A percentile compares a stretch with the other conserved stretches of the same genome.
phyloP scores from a whole-genome alignment of 2,797 vertebrate species.

The Yasuhikotakia modesta region DNA sequence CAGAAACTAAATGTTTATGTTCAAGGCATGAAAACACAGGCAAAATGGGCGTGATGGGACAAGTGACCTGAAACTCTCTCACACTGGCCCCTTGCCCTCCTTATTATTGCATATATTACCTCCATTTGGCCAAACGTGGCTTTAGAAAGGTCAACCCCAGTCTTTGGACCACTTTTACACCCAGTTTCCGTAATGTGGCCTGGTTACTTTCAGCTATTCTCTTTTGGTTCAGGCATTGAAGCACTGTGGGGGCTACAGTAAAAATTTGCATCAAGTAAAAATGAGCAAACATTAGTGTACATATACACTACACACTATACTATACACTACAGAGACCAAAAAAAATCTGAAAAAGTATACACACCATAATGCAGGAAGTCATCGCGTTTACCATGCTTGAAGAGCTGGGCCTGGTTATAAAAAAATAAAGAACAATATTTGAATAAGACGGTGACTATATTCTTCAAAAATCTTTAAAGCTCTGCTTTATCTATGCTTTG shows the following conservation, averaged over 20 bases:
- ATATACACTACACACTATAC: no score
- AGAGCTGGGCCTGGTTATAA: conserved; percentile 91
- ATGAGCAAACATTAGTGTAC: background rate
- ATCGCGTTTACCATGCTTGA: conserved; percentile 95
- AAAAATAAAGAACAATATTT: conserved; percentile 50
- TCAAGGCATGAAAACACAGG: no score
- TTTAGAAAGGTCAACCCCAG: conserved; percentile 92
- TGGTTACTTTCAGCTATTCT: conserved; percentile 83
- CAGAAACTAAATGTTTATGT: no score
- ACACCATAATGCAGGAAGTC: conserved; percentile 92
- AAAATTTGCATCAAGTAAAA: background rate
- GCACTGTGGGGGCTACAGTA: conserved; percentile 80
- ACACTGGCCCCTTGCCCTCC: background rate
- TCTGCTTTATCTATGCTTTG: background rate
- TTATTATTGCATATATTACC: conserved; percentile 71
- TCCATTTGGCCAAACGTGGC: conserved; percentile 91
- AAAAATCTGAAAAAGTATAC: conserved; percentile 48
- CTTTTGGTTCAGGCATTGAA: conserved; percentile 83
- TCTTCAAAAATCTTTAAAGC: background rate
- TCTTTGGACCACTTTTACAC: conserved; percentile 90
- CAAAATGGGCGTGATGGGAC: background rate
- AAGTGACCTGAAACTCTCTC: background rate
- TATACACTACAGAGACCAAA: background rate
- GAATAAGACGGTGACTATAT: background rate
- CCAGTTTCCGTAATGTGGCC: conserved; percentile 87